Evolutionary conservation across 2,888 invertebrate species (phyloP), one percentile per base, ranked within the genome.

Genomic region (Mantis religiosa): DNA sequence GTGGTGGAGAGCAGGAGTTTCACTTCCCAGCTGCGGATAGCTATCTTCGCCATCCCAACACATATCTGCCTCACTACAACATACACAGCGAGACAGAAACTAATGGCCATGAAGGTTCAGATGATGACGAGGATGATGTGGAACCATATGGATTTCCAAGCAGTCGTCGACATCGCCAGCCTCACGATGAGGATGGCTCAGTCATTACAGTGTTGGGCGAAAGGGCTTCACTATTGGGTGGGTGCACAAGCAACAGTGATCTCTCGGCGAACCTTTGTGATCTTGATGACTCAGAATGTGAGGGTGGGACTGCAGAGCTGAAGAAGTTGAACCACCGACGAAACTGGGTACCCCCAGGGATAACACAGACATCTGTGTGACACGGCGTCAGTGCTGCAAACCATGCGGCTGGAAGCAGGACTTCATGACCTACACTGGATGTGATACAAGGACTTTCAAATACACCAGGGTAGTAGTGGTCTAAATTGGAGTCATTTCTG

Each of bases 181-280:
- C 92, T 81, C 93, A 93, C 90, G 93, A 93, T 82, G 89, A 89
- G 28, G 90, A 89, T 34, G 89, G 90, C 28, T 90, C 90, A 28
- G 89, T 89, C 82, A 90, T 90, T n/a, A 90, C 90, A 20, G 89
- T 88, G 9, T 88, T 90, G 8, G 96, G 96, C 92, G 97, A 97
- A 93, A 94, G 96, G 90, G 95, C 97, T 93, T 97, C 97, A 85
- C 94, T 97, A 91, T 94, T 97, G 91, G 97, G 96, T 90, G 96
- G 95, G 90, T 94, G 94, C 86, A 95, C 94, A 25, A 98, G 98
- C 91, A 96, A 96, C 93, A 98, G 98, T 93, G 97, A 98, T 93
- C 94, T 98, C 91, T 98, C 98, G 88, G 96, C 97, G 88, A 96
- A 96, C 93, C 95, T 98, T 91, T 98, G 98, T 94, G 98, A 98